These are phyloP conservation scores for Dryas iulia DNA, from an alignment of 1,140 invertebrate species.

Conservation along the genomic window DNA sequence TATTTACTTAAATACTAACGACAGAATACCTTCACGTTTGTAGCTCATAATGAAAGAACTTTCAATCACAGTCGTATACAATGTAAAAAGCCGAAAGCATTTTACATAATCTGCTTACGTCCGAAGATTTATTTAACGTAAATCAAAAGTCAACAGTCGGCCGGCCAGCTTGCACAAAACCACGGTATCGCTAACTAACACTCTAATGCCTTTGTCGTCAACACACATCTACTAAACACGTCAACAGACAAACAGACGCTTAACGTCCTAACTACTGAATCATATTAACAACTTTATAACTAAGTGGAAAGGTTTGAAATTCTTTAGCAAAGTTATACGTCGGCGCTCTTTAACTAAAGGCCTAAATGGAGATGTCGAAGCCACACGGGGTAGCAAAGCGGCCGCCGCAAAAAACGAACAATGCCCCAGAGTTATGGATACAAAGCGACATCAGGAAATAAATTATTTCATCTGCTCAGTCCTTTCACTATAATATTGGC, in stretches of 20 bases:
- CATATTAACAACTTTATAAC: conserved; percentile 20
- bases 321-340: conserved; percentile 24
- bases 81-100: conserved; percentile 30
- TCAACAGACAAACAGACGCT: conserved; percentile 30
- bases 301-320: conserved; percentile 38
- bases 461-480: conserved; percentile 79
- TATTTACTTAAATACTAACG: conserved; percentile 5
- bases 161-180: conserved; percentile 66
- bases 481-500: conserved; percentile 80
- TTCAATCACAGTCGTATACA: not conserved
- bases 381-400: conserved; percentile 65
- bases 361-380: conserved; percentile 72
- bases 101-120: conserved; percentile 53
- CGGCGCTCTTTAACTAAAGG: conserved; percentile 61
- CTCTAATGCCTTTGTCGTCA: conserved; percentile 73
- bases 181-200: conserved; percentile 63
- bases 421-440: conserved; percentile 71
- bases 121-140: conserved; percentile 60
- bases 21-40: conserved; percentile 3
- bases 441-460: conserved; percentile 76
- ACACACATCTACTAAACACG: conserved; percentile 63
- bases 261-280: conserved; percentile 33
- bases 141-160: conserved; percentile 63
- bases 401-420: conserved; percentile 74
- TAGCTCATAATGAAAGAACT: conserved; percentile 1